These are phyloP conservation scores for Rosalia funebris DNA, from an alignment of 2,888 invertebrate genomes.

Conservation along the genomic window DNA sequence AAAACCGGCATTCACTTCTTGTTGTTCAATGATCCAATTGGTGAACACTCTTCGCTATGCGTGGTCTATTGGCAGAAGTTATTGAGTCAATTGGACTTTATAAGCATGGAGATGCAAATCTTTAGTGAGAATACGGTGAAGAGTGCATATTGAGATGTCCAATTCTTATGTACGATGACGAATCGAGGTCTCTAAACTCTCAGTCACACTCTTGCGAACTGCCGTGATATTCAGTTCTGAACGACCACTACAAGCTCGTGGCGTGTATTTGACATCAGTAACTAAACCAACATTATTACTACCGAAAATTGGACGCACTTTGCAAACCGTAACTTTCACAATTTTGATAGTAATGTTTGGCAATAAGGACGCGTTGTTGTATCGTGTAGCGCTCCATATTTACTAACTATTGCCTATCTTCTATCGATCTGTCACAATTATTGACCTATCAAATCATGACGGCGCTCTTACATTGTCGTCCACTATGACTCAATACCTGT, in stretches of 20 bases:
- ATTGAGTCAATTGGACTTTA: not conserved
- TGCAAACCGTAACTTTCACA: not conserved
- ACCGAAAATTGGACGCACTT: not conserved
- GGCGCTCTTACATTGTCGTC: too few species aligned
- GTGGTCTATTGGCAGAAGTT: not conserved
- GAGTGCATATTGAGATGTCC: slow-evolving; percentile 8
- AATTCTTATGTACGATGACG: slow-evolving; percentile 27
- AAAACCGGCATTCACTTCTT: not conserved
- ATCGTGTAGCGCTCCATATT: not conserved
- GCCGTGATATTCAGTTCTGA: not conserved
- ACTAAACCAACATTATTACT: not conserved
- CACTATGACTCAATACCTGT: too few species aligned
- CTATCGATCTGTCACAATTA: too few species aligned
- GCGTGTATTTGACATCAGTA: not conserved
- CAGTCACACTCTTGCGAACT: slow-evolving; percentile 3
- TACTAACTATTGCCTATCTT: not conserved
- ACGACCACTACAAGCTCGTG: not conserved
- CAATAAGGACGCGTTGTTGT: not conserved
- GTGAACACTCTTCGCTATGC: not conserved
- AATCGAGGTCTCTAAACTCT: slow-evolving; percentile 19
- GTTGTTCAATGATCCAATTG: not conserved
- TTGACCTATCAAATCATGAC: too few species aligned
- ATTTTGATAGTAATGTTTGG: not conserved
- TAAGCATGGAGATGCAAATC: slow-evolving; percentile 12
- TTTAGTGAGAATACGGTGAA: slow-evolving; percentile 20